A percentile compares a stretch with the other conserved stretches of the same genome.
phyloP scores from a whole-genome alignment of 92 coral and sea anemone species.

The Umimayanthus kanabou region DNA sequence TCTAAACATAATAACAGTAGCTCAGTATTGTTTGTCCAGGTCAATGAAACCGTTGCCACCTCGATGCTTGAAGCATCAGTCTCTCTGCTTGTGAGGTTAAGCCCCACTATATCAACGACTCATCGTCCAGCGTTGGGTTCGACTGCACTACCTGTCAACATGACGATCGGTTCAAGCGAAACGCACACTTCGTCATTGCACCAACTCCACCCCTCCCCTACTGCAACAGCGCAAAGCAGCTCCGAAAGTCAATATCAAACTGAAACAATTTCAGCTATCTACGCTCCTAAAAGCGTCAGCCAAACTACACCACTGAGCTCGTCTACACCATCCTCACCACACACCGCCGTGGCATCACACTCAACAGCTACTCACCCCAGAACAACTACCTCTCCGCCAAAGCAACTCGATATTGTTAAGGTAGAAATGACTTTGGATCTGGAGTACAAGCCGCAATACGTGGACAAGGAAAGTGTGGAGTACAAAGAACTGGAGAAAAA shows the following conservation, averaged over 20 bases:
- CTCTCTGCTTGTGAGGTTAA: not conserved
- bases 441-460: slow-evolving; percentile 52
- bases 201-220: not conserved
- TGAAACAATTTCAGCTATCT: not conserved
- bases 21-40: not conserved
- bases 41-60: not conserved
- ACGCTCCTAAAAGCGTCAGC: not conserved
- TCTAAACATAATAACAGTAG: not conserved
- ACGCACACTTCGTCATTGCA: not conserved
- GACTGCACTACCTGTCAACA: not conserved
- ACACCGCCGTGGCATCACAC: not conserved
- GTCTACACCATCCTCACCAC: not conserved
- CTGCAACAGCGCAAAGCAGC: not conserved
- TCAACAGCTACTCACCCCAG: not conserved
- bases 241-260: not conserved
- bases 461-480: slow-evolving; percentile 39
- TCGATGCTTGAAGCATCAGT: not conserved
- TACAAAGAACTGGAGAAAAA: slow-evolving; percentile 48
- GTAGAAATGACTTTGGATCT: slow-evolving; percentile 54
- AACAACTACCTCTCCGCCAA: slow-evolving; percentile 45
- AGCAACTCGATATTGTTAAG: slow-evolving; percentile 41
- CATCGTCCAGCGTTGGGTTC: not conserved
- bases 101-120: not conserved
- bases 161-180: not conserved
- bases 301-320: not conserved